Evolutionary conservation across 2,797 vertebrate genomes (phyloP).

Genomic region (Trichosurus vulpecula): DNA sequence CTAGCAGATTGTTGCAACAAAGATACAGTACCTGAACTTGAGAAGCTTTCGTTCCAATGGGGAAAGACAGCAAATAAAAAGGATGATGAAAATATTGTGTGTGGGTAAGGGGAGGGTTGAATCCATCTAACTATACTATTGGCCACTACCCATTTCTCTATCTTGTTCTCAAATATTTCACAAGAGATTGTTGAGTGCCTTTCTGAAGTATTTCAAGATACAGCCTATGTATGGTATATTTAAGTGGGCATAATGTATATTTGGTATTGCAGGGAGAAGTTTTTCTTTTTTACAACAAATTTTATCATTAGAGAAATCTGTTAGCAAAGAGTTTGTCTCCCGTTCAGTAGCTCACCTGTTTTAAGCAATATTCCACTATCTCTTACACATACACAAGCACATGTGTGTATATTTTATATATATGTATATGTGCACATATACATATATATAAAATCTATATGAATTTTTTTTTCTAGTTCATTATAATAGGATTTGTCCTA

Average conservation of each 20-base stretch:
- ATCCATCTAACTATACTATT: background rate
- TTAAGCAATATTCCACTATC: background rate
- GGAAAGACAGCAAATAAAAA: background rate
- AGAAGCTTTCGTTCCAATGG: background rate
- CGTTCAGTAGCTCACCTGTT: background rate
- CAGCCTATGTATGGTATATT: no score
- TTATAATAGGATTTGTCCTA: no score
- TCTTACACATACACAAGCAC: background rate
- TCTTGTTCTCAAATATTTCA: background rate
- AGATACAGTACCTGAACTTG: background rate
- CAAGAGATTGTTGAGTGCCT: background rate
- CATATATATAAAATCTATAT: no score
- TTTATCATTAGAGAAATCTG: background rate
- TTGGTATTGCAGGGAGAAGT: background rate
- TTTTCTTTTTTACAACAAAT: conserved; percentile 30
- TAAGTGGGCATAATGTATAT: background rate
- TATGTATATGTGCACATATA: no score
- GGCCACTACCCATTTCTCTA: background rate
- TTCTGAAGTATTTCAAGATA: background rate
- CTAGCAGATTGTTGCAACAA: no score
- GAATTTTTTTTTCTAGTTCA: no score
- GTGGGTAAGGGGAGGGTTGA: no score
- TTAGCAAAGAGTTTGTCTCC: conserved; percentile 9
- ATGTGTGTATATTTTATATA: no score
- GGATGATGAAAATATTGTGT: background rate